Evolutionary conservation across 2,888 invertebrate genomes (phyloP), one percentile per base, ranked within the genome.

Genomic region (Bugulina stolonifera): DNA sequence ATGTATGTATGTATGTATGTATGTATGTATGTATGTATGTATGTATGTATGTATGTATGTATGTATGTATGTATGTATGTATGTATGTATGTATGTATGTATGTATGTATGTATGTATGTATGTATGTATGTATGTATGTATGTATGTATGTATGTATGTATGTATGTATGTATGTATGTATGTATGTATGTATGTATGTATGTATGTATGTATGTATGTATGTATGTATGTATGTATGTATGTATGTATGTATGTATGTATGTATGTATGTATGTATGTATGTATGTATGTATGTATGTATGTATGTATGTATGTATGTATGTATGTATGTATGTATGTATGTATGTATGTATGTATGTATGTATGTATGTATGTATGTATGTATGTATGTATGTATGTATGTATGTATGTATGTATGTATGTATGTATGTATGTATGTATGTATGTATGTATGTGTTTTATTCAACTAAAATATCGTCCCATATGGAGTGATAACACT

Each of bases 1-100:
- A 52, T 52, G 52, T 52, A 52, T 52, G 52, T 52, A 52, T 52
- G 52, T 52, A 52, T 52, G 52, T 52, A 52, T 52, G 52, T 52
- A 52, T 52, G 52, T 52, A 52, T 52, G 52, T 52, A 52, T 52
- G 52, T 52, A 52, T 52, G 52, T 52, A 52, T 52, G 52, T 52
- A 52, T 52, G 52, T 52, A 52, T 52, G 52, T 52, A 52, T 52
- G 52, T 52, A 52, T 52, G 52, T 52, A 52, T 52, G 52, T 52
- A 52, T 52, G 52, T 52, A 52, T 52, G 52, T 52, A 52, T 52
- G 52, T 52, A 52, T 52, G 52, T 52, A 52, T 52, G 52, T 52
- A 52, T 52, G 52, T 52, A 52, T 52, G 52, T 52, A 52, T 52
- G 52, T 52, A 52, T 52, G 52, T 52, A 52, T 52, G 52, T 52